Base-by-base conservation (phyloP, 2,888 invertebrate genomes). In the Tenthredo distinguenda region DNA sequence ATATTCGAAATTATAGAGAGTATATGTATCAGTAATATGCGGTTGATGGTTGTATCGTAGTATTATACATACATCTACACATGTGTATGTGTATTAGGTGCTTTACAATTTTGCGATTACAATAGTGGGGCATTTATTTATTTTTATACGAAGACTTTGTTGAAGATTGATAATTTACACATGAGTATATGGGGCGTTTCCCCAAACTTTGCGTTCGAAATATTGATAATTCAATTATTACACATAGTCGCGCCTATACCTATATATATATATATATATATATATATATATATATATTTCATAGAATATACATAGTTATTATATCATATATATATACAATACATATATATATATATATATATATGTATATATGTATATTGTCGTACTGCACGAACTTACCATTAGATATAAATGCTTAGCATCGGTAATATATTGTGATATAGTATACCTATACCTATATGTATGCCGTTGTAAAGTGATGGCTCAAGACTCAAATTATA, bases 71-170 rank as follows among this genome's bases (percentile, higher is more conserved):
- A 47, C 12, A 10, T 47, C 10, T 47, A 47, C 12, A 47, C 12
- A 6, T 55, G 18, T n/a, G 12, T 55, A 55, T 55, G 18, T 6
- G n/a, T 18, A n/a, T 2, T 55, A 5, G 55, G n/a, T 55, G n/a
- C 55, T 18, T 55, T n/a, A 1, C 15, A n/a, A n/a, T 55, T n/a
- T 55, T 3, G 0, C n/a, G 55, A n/a, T n/a, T n/a, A n/a, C 55
- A 55, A 55, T 55, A n/a, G 88, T 90, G 90, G 89, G 90, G 89
- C 91, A 86, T 90, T 91, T 90, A 90, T 88, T 91, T 91, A 91
- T 91, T 91, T 91, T 91, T 91, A 88, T 91, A 91, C 90, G 83
- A 86, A 83, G 21, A 1, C 84, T 71, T 55, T 55, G 55, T 55
- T 55, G n/a, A 68, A 81, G 84, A 76, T 68, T 77, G 50, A 55